Base-by-base conservation (phyloP, 1,140 invertebrate species). In the Bombus polaris region DNA sequence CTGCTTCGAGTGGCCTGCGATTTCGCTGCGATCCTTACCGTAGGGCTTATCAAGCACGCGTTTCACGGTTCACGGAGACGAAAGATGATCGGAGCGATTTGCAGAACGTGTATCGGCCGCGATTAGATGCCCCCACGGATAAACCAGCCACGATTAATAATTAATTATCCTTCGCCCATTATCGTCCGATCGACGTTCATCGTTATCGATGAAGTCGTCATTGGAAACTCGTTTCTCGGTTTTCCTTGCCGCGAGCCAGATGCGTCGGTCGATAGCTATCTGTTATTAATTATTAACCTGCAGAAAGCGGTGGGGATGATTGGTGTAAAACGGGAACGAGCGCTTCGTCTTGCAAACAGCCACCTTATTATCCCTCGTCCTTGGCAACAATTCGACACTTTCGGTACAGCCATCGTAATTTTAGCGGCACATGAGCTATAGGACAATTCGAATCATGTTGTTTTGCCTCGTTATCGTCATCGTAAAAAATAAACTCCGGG, bases 151-250 rank as follows among this genome's bases (percentile, higher is more conserved):
- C 73, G 73, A 83, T 83, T 76, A 83, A 76, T 83, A 83, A 83
- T 83, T 83, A 83, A 83, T 83, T 83, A 66, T 32, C 44, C 35
- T 32, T 42, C 44, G 28, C 42, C 4, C 3, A 25, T 44, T 75
- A 83, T 83, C 81, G 42, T 15, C 0, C 74, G 72, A 83, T 76
- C 81, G 81, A 76, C 62, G 59, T 37, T 28, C 25, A 39, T 28
- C 39, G 32, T 76, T 76, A 83, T 83, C 81, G 81, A 76, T 83
- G 57, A 62, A 83, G 81, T 76, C 73, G 81, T 83, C 81, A 83
- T 53, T 35, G 73, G 28, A 25, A 53, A 66, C 59, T 18, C 73
- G 73, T 83, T 53, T n/a, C 32, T 44, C n/a, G 15, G 13, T 70
- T 81, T 81, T 81, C 39, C 35, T 66, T 76, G 25, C 6, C 32